A percentile compares a stretch with the other conserved stretches of the same genome.
phyloP scores from a whole-genome alignment of 2,888 invertebrate genomes.

The Melanchra persicariae region DNA sequence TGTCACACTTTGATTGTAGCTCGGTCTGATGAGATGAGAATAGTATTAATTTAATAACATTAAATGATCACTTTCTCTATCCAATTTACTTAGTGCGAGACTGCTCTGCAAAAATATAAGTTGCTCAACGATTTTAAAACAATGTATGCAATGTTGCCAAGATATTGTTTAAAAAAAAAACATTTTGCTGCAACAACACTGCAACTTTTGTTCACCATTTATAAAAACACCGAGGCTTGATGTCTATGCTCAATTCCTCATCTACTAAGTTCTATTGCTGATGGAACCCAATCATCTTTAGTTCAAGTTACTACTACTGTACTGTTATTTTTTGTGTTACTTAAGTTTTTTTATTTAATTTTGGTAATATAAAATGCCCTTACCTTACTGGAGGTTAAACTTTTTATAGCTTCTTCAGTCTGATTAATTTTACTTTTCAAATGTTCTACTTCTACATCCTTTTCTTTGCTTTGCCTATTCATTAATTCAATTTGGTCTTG shows the following conservation, averaged over 20 bases:
- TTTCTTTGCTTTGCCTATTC: constrained; percentile 72
- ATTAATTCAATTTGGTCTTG: constrained; percentile 79
- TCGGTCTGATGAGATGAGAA: constrained; percentile 71
- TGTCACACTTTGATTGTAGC: constrained; percentile 75
- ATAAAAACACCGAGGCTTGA: neutral
- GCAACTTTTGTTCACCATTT: neutral
- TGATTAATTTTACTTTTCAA: constrained; percentile 74
- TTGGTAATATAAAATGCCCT: neutral
- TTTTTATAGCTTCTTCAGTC: constrained; percentile 72
- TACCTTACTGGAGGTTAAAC: constrained; percentile 70
- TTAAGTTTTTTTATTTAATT: neutral
- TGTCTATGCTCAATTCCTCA: neutral
- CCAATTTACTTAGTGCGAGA: no score
- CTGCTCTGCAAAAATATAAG: no score
- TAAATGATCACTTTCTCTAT: no score
- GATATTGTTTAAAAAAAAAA: no score
- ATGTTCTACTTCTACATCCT: constrained; percentile 77
- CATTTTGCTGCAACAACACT: no score
- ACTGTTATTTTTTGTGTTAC: no score
- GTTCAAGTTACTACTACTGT: neutral
- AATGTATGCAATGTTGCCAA: no score
- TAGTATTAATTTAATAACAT: no score
- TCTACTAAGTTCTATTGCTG: neutral
- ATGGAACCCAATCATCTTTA: neutral
- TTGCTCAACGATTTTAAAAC: no score